phyloP scores from a whole-genome alignment of 2,797 vertebrate genomes.

The Huso huso region DNA sequence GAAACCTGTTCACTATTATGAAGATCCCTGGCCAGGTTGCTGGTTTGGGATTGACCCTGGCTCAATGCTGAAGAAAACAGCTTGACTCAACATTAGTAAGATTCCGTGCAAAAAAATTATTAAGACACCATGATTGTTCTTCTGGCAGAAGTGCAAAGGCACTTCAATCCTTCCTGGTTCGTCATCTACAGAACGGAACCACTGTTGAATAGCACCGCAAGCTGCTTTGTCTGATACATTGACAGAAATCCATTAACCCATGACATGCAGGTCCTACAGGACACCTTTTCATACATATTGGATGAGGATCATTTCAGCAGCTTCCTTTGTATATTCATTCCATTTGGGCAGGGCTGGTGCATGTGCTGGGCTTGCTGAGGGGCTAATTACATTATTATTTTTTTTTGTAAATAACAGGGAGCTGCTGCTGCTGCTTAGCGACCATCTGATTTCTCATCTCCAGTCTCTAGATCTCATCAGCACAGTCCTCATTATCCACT shows the following conservation, averaged over 20 bases:
- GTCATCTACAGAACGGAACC: too few relatives aligned
- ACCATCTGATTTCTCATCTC: neutral
- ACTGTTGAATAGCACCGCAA: neutral
- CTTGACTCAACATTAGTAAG: too few relatives aligned
- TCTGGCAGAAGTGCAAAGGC: too few relatives aligned
- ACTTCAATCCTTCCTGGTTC: too few relatives aligned
- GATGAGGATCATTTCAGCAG: neutral
- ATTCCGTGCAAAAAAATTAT: too few relatives aligned
- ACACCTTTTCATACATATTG: constrained; percentile 6
- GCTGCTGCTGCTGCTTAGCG: neutral
- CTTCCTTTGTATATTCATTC: neutral
- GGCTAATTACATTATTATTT: neutral
- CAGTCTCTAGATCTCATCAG: neutral
- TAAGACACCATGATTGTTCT: too few relatives aligned
- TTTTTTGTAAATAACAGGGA: neutral
- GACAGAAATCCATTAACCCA: constrained; percentile 9
- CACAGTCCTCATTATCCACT: neutral
- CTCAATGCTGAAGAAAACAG: too few relatives aligned
- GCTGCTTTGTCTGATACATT: neutral
- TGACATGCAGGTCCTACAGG: neutral
- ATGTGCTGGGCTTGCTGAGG: neutral
- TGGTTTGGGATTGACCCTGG: too few relatives aligned
- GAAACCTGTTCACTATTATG: too few relatives aligned
- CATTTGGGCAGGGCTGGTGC: constrained; percentile 2
- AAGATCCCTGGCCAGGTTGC: too few relatives aligned